phyloP scores from a whole-genome alignment of 2,113 vertebrate genomes.

The Muntiacus reevesi region DNA sequence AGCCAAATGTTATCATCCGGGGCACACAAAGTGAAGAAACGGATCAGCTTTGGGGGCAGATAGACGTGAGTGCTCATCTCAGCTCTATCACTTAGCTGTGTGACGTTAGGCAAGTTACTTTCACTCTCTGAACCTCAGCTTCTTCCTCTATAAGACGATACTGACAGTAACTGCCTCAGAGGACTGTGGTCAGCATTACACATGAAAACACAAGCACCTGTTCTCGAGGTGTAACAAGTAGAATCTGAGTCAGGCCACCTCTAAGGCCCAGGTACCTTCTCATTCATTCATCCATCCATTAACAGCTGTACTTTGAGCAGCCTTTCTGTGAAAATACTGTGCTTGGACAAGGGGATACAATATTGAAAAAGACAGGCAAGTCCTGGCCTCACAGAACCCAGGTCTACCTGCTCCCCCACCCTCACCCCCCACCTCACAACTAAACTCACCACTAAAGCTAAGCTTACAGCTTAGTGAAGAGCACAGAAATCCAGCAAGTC shows the following conservation, averaged over 20 bases:
- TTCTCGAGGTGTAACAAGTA: background rate
- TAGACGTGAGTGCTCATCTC: background rate
- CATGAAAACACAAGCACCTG: background rate
- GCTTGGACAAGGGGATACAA: rapidly evolving
- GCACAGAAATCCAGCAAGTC: background rate
- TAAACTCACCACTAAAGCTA: background rate
- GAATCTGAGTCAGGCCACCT: background rate
- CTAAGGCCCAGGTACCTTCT: no score
- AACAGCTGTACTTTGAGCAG: background rate
- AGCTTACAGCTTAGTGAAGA: background rate
- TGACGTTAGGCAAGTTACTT: background rate
- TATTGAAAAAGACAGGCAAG: background rate
- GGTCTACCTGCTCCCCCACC: background rate
- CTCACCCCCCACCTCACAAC: background rate
- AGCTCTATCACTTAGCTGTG: background rate
- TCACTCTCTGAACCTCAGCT: background rate
- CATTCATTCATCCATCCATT: background rate
- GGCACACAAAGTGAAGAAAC: background rate
- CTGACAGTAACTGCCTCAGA: background rate
- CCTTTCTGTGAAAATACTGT: background rate
- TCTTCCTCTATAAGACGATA: background rate
- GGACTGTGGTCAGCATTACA: background rate
- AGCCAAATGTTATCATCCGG: background rate
- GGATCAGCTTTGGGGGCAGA: background rate
- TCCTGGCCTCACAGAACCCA: background rate